Evolutionary conservation across 2,113 vertebrate species (phyloP).

Genomic region (Apus apus): DNA sequence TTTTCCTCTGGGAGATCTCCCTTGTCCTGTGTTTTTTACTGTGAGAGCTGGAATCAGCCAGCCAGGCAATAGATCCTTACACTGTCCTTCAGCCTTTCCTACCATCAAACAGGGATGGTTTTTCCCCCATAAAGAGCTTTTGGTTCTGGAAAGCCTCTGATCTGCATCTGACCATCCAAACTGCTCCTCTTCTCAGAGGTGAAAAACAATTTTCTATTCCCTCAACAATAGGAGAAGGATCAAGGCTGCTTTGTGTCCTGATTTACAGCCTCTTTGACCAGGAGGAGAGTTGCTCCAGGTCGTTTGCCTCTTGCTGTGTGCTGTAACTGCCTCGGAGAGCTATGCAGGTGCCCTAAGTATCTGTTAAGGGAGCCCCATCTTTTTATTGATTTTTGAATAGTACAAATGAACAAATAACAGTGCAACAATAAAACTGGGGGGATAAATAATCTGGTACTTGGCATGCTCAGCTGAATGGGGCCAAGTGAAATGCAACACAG

Average conservation of each 20-base stretch:
- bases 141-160: accelerated
- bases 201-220: neutral
- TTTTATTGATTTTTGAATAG: neutral
- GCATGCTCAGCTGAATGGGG: neutral
- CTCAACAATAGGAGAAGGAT: neutral
- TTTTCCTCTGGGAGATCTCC: neutral
- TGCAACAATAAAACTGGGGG: neutral
- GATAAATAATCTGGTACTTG: neutral
- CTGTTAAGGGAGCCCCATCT: neutral
- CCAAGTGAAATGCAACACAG: neutral
- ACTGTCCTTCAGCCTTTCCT: neutral
- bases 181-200: accelerated
- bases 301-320: accelerated
- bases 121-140: accelerated
- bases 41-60: accelerated
- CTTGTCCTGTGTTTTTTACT: neutral
- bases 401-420: neutral
- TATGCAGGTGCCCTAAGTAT: neutral
- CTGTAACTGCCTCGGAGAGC: neutral
- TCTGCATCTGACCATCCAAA: neutral
- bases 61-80: neutral
- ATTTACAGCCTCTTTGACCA: neutral
- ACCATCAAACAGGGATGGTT: no score
- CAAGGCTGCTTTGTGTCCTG: neutral
- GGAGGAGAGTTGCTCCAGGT: neutral